Evolutionary conservation across 2,888 invertebrate species (phyloP).

Genomic region (Napeogenes inachia): DNA sequence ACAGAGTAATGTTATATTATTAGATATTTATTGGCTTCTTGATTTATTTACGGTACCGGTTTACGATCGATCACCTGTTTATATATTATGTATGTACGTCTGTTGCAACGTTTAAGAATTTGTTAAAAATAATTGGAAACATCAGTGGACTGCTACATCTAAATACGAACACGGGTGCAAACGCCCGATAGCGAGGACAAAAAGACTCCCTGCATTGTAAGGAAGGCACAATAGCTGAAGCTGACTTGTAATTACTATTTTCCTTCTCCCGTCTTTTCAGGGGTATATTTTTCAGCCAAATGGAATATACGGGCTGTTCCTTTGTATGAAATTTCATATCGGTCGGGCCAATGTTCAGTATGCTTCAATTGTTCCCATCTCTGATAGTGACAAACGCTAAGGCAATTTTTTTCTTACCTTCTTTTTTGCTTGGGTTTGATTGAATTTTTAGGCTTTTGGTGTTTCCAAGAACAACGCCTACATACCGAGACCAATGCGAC

Average conservation of each 20-base stretch:
- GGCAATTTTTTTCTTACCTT: conserved; percentile 4
- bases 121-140: conserved; percentile 11
- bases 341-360: conserved; percentile 33
- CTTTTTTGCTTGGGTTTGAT: conserved; percentile 9
- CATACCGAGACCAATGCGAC: too few species aligned
- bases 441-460: conserved; percentile 3
- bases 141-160: conserved; percentile 38
- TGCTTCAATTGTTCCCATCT: conserved; percentile 30
- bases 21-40: conserved; percentile 1
- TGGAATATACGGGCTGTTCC: conserved; percentile 54
- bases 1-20: neutral
- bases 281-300: conserved; percentile 69
- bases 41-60: neutral
- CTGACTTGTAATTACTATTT: conserved; percentile 77
- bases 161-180: conserved; percentile 67
- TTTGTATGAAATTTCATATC: conserved; percentile 56
- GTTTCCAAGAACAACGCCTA: too few species aligned
- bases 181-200: conserved; percentile 72
- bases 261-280: conserved; percentile 68
- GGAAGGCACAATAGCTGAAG: conserved; percentile 59
- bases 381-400: conserved; percentile 17
- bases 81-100: too few species aligned
- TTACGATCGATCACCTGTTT: neutral
- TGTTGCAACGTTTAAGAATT: too few species aligned
- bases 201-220: conserved; percentile 73